phyloP scores from a whole-genome alignment of 2,888 invertebrate genomes.

The Stenotaenia linearis region DNA sequence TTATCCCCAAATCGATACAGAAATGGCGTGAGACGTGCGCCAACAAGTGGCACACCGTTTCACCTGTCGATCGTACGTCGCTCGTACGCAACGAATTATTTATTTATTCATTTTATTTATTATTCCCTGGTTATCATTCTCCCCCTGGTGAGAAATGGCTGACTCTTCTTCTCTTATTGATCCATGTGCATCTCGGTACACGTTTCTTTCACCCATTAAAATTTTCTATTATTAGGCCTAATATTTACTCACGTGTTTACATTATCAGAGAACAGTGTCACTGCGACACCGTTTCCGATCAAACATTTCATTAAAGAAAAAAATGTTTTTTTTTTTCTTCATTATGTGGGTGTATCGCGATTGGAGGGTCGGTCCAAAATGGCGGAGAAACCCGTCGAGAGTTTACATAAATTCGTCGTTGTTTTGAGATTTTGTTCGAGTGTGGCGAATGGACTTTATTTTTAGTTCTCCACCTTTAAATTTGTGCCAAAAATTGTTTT shows the following conservation, averaged over 20 bases:
- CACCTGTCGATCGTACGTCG: neutral
- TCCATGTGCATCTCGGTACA: neutral
- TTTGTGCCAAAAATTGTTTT: slow-evolving; percentile 1
- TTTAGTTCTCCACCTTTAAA: neutral
- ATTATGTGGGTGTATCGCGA: neutral
- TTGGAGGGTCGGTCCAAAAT: slow-evolving; percentile 14
- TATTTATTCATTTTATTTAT: neutral
- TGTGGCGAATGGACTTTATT: neutral
- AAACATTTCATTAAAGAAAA: too few relatives aligned
- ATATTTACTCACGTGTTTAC: too few relatives aligned
- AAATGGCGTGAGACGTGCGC: neutral
- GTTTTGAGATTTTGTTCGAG: neutral
- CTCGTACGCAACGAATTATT: too few relatives aligned
- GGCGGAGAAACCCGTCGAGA: neutral
- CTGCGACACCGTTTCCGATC: too few relatives aligned
- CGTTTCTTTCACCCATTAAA: neutral
- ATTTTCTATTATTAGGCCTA: neutral
- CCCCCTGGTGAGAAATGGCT: slow-evolving; percentile 24
- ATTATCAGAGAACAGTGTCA: too few relatives aligned
- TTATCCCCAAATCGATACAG: neutral
- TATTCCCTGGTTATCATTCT: neutral
- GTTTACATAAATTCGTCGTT: neutral
- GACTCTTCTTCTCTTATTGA: neutral
- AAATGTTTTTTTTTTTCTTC: neutral
- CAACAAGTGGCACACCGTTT: neutral